phyloP scores from a whole-genome alignment of 2,888 invertebrate species.

The Bellardia bayeri region DNA sequence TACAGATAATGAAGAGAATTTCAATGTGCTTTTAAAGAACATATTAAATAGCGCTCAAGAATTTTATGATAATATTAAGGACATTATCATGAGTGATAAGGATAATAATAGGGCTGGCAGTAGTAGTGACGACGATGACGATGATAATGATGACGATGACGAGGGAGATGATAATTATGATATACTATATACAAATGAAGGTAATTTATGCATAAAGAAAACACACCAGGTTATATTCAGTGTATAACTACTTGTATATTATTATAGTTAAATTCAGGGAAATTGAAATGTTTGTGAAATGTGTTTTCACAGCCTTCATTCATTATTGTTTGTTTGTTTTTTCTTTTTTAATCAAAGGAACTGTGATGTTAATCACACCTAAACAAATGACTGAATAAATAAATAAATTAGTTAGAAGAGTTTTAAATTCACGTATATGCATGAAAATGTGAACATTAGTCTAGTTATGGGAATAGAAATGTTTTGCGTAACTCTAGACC shows the following conservation, averaged over 20 bases:
- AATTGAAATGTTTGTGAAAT: not conserved
- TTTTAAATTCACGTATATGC: not conserved
- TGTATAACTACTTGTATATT: not conserved
- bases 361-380: not conserved
- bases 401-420: not conserved
- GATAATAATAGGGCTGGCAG: not conserved
- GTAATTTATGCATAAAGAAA: constrained; percentile 35
- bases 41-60: constrained; percentile 76
- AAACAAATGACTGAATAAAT: constrained; percentile 6
- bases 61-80: constrained; percentile 77
- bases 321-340: not conserved
- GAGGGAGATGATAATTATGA: not conserved
- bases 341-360: not conserved
- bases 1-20: constrained; percentile 13
- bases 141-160: not conserved
- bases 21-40: constrained; percentile 75
- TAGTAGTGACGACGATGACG: not conserved
- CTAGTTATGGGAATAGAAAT: not conserved
- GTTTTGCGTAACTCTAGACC: too few relatives aligned
- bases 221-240: not conserved
- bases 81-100: constrained; percentile 75
- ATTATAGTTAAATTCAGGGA: not conserved
- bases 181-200: constrained; percentile 1
- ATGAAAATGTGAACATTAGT: not conserved
- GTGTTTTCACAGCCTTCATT: not conserved